Conservation (phyloP, 2,888 invertebrate species). For the Spilarctia lutea region DNA sequence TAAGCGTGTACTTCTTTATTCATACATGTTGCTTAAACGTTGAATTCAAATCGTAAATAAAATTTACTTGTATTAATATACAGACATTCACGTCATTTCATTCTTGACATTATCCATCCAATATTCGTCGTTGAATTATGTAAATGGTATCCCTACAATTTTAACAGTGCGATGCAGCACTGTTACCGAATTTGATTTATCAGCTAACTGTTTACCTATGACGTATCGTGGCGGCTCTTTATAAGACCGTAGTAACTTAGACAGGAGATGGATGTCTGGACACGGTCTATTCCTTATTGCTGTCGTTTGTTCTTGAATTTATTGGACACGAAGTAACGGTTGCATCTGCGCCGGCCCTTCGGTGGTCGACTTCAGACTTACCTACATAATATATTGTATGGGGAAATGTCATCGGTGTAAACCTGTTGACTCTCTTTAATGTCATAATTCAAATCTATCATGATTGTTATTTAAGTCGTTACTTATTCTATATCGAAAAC, state of each 20-base stretch:
- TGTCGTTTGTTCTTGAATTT: constrained; percentile 82
- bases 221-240: constrained; percentile 68
- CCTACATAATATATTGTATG: constrained; percentile 68
- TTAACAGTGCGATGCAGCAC: constrained; percentile 62
- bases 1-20: constrained; percentile 56
- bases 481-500: constrained; percentile 60
- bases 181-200: constrained; percentile 77
- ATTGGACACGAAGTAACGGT: constrained; percentile 83
- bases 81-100: constrained; percentile 66
- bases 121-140: constrained; percentile 66
- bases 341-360: constrained; percentile 62
- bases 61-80: constrained; percentile 56
- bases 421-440: constrained; percentile 72
- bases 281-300: constrained; percentile 74
- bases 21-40: constrained; percentile 61
- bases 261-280: constrained; percentile 80
- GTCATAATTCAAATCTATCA: constrained; percentile 65
- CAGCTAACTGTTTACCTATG: constrained; percentile 61
- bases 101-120: constrained; percentile 58
- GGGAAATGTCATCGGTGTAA: constrained; percentile 68
- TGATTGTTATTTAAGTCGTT: constrained; percentile 58
- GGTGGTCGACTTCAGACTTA: constrained; percentile 60
- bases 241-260: constrained; percentile 61
- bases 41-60: constrained; percentile 33
- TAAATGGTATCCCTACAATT: constrained; percentile 68